Percentiles rank a stretch among this genome's conserved stretches.
These are phyloP conservation scores for Lasioglossum malachurum DNA, from an alignment of 2,888 invertebrate species.

Conservation along the genomic window DNA sequence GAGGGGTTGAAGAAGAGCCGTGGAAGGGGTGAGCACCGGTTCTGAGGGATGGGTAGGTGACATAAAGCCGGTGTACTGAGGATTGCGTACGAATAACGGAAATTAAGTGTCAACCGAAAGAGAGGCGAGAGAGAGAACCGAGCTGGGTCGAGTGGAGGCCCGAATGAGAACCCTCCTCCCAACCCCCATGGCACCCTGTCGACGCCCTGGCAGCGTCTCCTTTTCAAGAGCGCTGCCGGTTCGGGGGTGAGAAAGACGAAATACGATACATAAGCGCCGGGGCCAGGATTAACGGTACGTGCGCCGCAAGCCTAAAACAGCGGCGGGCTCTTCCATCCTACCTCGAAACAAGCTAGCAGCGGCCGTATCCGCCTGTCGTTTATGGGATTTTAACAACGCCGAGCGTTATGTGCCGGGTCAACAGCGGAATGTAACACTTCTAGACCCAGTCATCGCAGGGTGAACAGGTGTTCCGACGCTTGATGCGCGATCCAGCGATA, in stretches of 20 bases:
- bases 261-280: conserved; percentile 74
- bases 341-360: conserved; percentile 19
- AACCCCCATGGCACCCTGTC: conserved; percentile 46
- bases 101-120: conserved; percentile 84
- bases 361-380: conserved; percentile 61
- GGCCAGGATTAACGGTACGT: conserved; percentile 82
- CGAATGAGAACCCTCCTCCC: conserved; percentile 63
- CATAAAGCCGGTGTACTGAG: conserved; percentile 80
- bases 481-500: background rate
- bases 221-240: conserved; percentile 64
- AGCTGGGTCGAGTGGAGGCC: conserved; percentile 65
- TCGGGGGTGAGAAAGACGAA: conserved; percentile 54
- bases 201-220: conserved; percentile 57
- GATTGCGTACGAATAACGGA: conserved; percentile 84
- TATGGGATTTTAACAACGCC: conserved; percentile 73
- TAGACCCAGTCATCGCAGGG: too few species aligned
- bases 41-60: conserved; percentile 70
- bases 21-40: conserved; percentile 61
- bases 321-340: conserved; percentile 53
- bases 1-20: conserved; percentile 67
- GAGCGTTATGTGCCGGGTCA: conserved; percentile 54
- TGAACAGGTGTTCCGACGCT: conserved; percentile 39
- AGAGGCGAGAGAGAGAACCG: conserved; percentile 69
- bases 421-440: conserved; percentile 24
- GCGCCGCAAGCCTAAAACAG: conserved; percentile 80